Percentiles rank a stretch among this genome's conserved stretches.
These are phyloP conservation scores for Desmophyllum pertusum DNA, from an alignment of 92 coral and sea anemone genomes.

Conservation along the genomic window DNA sequence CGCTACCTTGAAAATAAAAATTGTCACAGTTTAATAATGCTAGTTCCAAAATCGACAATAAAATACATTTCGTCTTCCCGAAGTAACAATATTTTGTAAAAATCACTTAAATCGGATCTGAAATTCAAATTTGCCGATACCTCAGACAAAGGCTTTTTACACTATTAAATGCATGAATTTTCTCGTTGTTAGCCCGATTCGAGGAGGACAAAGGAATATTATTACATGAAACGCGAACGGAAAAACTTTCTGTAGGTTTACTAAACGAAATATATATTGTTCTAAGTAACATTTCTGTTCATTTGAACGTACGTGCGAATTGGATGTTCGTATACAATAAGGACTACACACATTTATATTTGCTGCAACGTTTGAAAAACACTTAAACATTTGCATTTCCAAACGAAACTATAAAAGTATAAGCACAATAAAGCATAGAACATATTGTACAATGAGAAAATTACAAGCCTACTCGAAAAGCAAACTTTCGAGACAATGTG, in stretches of 20 bases:
- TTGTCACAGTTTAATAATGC: neutral
- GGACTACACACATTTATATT: neutral
- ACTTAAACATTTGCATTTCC: constrained; percentile 20
- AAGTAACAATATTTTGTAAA: constrained; percentile 18
- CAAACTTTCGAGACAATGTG: constrained; percentile 4
- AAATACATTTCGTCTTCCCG: neutral
- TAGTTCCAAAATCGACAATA: constrained; percentile 1
- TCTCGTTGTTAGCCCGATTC: constrained; percentile 5
- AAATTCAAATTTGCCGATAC: constrained; percentile 35
- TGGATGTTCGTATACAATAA: neutral
- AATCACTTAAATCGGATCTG: constrained; percentile 18
- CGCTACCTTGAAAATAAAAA: neutral
- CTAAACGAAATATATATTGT: neutral
- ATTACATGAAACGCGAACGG: neutral
- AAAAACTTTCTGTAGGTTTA: neutral
- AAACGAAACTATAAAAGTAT: constrained; percentile 20
- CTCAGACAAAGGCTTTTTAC: constrained; percentile 6
- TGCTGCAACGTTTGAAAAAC: constrained; percentile 16
- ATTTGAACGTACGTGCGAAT: neutral
- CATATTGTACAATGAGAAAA: constrained; percentile 1
- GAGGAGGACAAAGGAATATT: neutral
- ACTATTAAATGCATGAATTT: constrained; percentile 22
- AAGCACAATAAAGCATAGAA: constrained; percentile 2
- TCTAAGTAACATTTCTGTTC: neutral
- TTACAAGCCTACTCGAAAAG: constrained; percentile 19